Evolutionary conservation across 2,888 invertebrate genomes (phyloP).

Genomic region (Busseola fusca): DNA sequence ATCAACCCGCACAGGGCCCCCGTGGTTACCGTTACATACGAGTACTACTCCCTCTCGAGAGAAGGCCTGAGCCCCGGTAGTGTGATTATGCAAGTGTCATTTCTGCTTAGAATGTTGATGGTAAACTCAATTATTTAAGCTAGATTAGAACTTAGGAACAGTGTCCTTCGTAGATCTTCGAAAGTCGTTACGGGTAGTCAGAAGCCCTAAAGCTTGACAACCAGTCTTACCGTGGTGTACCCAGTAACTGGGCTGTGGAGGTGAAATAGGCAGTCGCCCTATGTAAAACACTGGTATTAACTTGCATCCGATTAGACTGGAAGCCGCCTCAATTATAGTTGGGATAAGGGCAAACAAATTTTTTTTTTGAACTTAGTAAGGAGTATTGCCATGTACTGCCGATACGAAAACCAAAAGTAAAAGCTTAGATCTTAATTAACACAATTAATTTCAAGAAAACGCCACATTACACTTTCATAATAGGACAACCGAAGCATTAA

Average conservation of each 20-base stretch:
- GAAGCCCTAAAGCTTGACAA: not conserved
- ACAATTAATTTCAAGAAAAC: not conserved
- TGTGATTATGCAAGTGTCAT: not conserved
- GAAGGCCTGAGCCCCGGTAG: too few species aligned
- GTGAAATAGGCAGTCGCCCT: not conserved
- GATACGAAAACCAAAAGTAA: not conserved
- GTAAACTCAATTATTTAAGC: not conserved
- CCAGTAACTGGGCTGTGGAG: not conserved
- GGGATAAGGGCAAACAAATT: not conserved
- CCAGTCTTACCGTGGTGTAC: not conserved
- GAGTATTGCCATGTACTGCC: too few species aligned
- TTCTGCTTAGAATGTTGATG: not conserved
- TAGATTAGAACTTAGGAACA: not conserved
- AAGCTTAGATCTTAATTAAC: conserved; percentile 8
- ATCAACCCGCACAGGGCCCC: too few species aligned
- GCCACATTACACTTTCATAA: conserved; percentile 11
- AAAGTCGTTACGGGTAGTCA: not conserved
- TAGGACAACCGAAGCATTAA: not conserved
- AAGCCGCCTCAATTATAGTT: not conserved
- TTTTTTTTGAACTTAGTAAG: not conserved
- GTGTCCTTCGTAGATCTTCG: not conserved
- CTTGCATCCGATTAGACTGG: not conserved
- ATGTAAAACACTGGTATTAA: not conserved
- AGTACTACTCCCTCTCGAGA: too few species aligned
- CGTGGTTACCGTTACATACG: too few species aligned